A percentile compares a stretch with the other conserved stretches of the same genome.
Evolutionary conservation across 92 coral and sea anemone genomes (phyloP).

Genomic region (Ricordea florida): DNA sequence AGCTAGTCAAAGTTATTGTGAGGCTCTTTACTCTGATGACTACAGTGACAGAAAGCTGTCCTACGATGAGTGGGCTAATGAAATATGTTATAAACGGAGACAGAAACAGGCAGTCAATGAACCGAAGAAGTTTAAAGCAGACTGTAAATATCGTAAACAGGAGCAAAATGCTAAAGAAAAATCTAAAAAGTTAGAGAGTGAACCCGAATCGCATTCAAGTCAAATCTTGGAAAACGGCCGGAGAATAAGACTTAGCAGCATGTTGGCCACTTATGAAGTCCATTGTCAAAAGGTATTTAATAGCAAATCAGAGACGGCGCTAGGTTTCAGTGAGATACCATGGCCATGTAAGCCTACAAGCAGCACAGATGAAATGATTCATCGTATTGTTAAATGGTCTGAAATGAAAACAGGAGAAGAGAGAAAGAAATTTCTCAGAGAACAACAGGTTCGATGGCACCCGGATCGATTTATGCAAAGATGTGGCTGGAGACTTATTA

Average conservation of each 20-base stretch:
- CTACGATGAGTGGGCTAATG: slow-evolving; percentile 88
- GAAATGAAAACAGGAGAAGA: slow-evolving; percentile 40
- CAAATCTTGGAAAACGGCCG: slow-evolving; percentile 43
- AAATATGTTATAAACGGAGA: slow-evolving; percentile 63
- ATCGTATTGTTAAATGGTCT: slow-evolving; percentile 64
- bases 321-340: slow-evolving; percentile 67
- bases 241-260: slow-evolving; percentile 15
- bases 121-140: neutral
- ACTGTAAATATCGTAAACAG: neutral
- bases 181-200: slow-evolving; percentile 67
- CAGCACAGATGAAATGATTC: slow-evolving; percentile 51
- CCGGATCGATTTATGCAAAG: slow-evolving; percentile 92
- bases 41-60: slow-evolving; percentile 27
- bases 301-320: neutral
- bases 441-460: slow-evolving; percentile 94
- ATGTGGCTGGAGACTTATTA: slow-evolving; percentile 71
- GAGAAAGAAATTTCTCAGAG: slow-evolving; percentile 68
- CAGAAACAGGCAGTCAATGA: slow-evolving; percentile 16
- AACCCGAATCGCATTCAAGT: slow-evolving; percentile 72
- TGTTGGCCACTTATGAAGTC: slow-evolving; percentile 60
- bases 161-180: slow-evolving; percentile 49
- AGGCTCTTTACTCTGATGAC: slow-evolving; percentile 40
- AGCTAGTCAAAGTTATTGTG: slow-evolving; percentile 64
- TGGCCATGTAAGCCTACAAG: slow-evolving; percentile 96
- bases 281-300: slow-evolving; percentile 63